Evolutionary conservation across 2,888 invertebrate genomes (phyloP).

Genomic region (Nemurella pictetii): DNA sequence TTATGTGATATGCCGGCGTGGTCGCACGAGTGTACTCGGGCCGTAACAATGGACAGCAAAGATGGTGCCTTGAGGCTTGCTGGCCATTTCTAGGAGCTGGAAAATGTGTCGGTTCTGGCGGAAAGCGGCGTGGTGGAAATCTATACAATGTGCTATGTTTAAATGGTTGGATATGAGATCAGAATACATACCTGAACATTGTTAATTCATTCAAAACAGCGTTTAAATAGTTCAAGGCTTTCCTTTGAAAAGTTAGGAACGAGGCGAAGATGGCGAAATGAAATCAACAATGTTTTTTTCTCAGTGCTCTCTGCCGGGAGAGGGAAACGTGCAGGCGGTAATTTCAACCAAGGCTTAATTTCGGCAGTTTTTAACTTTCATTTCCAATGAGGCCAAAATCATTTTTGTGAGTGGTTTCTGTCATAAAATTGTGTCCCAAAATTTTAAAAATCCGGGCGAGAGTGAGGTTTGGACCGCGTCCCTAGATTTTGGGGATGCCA

Average conservation of each 20-base stretch:
- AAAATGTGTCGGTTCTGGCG: neutral
- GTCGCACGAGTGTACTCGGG: constrained; percentile 1
- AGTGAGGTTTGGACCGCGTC: neutral
- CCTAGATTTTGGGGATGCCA: constrained; percentile 31
- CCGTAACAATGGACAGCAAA: neutral
- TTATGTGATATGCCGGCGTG: constrained; percentile 37
- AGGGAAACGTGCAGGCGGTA: neutral
- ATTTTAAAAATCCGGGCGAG: neutral
- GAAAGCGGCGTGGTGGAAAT: neutral
- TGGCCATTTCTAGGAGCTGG: neutral
- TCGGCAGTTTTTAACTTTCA: neutral
- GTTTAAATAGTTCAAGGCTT: constrained; percentile 29
- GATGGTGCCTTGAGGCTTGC: neutral
- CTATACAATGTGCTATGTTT: neutral
- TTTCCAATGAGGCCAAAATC: neutral
- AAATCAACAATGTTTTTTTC: constrained; percentile 1
- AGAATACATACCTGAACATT: neutral
- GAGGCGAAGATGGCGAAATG: constrained; percentile 42
- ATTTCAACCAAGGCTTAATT: neutral
- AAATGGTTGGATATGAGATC: neutral
- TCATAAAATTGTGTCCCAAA: neutral
- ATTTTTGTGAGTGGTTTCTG: neutral
- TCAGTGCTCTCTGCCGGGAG: neutral
- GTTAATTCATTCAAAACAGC: constrained; percentile 13
- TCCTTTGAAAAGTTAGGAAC: constrained; percentile 35